These are phyloP conservation scores for Ascidia mentula DNA, from an alignment of 23 tunicate species.

Conservation along the genomic window DNA sequence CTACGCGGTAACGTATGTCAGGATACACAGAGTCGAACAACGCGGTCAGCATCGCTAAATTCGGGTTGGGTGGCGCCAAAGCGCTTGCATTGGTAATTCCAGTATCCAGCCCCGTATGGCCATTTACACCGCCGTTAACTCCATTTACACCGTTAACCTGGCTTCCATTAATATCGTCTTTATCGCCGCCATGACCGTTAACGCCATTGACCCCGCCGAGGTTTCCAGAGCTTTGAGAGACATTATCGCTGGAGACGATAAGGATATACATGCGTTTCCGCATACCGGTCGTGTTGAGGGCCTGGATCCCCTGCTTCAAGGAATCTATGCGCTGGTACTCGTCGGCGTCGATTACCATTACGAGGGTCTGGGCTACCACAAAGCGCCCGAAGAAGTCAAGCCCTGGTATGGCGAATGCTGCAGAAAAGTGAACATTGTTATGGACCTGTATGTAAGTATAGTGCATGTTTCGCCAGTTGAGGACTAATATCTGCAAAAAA, in stretches of 20 bases:
- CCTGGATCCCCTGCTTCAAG: slow-evolving; percentile 8
- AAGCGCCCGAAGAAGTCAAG: slow-evolving; percentile 1
- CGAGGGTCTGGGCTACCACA: neutral
- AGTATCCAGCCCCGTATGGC: neutral
- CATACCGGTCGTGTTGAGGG: neutral
- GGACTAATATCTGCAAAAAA: too few species aligned
- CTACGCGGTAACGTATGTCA: neutral
- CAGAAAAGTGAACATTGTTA: too few species aligned
- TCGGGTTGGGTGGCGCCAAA: neutral
- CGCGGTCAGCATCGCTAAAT: neutral
- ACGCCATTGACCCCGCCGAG: neutral
- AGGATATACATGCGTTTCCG: neutral
- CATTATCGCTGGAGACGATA: neutral
- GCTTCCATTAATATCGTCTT: neutral
- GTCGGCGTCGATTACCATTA: slow-evolving; percentile 27
- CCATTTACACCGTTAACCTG: neutral
- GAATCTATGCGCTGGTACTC: neutral
- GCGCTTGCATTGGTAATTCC: neutral
- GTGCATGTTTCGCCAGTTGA: too few species aligned
- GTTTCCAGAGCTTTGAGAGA: neutral
- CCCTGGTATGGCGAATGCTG: neutral
- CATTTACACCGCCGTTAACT: neutral
- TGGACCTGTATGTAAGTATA: too few species aligned
- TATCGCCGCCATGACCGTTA: neutral
- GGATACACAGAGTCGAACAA: neutral